Evolutionary conservation across 92 coral and sea anemone genomes (phyloP), one percentile per base, ranked within the genome.

Genomic region (Siderastrea radians): DNA sequence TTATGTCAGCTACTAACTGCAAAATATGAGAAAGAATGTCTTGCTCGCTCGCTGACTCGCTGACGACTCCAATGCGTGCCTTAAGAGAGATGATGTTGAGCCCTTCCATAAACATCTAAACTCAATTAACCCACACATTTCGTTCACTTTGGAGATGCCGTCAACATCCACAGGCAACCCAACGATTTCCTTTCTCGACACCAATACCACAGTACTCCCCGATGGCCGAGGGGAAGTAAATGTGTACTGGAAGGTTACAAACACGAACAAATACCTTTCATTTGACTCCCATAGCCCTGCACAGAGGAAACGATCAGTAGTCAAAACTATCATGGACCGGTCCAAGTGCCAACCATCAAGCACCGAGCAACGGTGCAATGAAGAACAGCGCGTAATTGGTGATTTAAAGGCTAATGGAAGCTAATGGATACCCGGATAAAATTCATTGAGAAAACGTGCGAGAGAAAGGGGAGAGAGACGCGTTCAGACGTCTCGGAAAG

Each of bases 201-300:
- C 84, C 2, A 77, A 47, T 53, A 49, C 49, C 5, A 76, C 60
- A 54, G 69, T 57, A 7, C 6, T 9, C 45, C 77, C 69, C 15
- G 58, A 68, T 7, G 90, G 90, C 26, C 12, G 44, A 64, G 63
- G 53, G 14, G 66, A 82, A 74, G 68, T 82, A 17, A 10, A 16
- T 14, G 90, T 87, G 11, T 3, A 58, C 43, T 74, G 85, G n/a
- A 87, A 87, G 82, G 73, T 12, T 8, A 80, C 91, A 3, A 74
- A 80, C 57, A 87, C 91, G 16, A 78, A 87, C 26, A 87, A 80
- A 62, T 80, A 70, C 62, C 68, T 87, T 13, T 45, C 86, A 11
- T 79, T 87, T 52, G 81, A 87, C 53, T 87, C 87, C 6, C 91
- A 87, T 51, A 65, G 72, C 60, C 74, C 87, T 10, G 72, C 55